phyloP scores from a whole-genome alignment of 1,140 invertebrate genomes.

The Drusus annulatus region DNA sequence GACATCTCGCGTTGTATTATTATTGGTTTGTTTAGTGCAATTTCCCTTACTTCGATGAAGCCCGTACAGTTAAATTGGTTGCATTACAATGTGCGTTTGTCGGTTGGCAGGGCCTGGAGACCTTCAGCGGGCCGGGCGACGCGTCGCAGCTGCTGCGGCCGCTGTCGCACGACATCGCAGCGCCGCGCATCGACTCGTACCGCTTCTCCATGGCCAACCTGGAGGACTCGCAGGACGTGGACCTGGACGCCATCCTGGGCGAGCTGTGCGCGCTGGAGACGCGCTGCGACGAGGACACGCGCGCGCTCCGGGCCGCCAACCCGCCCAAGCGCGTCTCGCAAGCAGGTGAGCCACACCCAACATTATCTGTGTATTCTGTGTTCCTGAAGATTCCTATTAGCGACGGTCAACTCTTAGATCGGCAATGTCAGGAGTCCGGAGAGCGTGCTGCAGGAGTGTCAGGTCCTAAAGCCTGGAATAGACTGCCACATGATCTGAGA shows the following conservation, averaged over 20 bases:
- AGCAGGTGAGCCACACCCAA: conserved; percentile 32
- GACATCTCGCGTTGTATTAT: too few relatives aligned
- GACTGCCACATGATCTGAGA: too few relatives aligned
- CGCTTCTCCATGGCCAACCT: conserved; percentile 94
- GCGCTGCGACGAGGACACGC: conserved; percentile 83
- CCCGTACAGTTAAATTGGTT: too few relatives aligned
- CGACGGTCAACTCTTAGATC: too few relatives aligned
- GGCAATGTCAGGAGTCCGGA: too few relatives aligned
- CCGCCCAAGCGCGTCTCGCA: conserved; percentile 18
- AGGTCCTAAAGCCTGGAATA: too few relatives aligned
- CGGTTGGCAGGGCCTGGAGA: conserved; percentile 52
- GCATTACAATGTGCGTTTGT: too few relatives aligned
- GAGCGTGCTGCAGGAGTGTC: too few relatives aligned
- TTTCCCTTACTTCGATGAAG: too few relatives aligned
- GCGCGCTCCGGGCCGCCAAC: conserved; percentile 73
- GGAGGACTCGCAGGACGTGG: conserved; percentile 95
- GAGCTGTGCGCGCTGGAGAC: conserved; percentile 93
- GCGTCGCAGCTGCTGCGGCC: conserved; percentile 57
- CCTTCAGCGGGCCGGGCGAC: conserved; percentile 6
- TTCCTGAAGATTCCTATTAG: too few relatives aligned
- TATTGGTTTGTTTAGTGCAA: too few relatives aligned
- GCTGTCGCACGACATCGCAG: conserved; percentile 64
- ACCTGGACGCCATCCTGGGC: conserved; percentile 95
- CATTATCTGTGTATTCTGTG: too few relatives aligned
- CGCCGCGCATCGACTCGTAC: conserved; percentile 85